phyloP scores from a whole-genome alignment of 2,888 invertebrate genomes.

The Sthenelais limicola region DNA sequence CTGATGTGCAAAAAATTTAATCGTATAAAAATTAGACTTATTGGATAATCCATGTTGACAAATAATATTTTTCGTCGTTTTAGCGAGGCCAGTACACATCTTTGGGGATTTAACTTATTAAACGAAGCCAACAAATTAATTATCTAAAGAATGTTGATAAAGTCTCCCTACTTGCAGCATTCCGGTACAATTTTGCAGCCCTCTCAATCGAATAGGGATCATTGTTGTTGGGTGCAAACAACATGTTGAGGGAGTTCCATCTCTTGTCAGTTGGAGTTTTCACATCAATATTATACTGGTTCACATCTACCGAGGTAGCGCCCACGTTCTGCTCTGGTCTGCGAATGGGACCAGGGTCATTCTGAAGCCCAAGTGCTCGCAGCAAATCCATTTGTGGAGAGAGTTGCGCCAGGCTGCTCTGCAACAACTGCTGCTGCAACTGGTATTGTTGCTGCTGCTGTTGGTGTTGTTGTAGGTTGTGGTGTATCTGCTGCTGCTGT shows the following conservation, averaged over 20 bases:
- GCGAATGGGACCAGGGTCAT: constrained; percentile 26
- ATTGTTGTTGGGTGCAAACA: constrained; percentile 37
- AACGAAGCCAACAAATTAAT: no score
- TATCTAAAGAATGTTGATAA: no score
- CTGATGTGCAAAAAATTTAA: no score
- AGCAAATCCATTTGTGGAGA: constrained; percentile 16
- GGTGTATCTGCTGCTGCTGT: constrained; percentile 52
- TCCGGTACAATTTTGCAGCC: constrained; percentile 79
- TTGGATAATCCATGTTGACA: no score
- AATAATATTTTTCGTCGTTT: no score
- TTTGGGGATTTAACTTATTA: no score
- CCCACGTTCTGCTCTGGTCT: not conserved
- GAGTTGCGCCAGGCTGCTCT: not conserved
- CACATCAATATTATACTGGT: not conserved
- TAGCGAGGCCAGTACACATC: no score
- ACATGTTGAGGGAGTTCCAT: not conserved
- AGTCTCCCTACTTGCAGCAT: constrained; percentile 80
- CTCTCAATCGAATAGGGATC: constrained; percentile 75
- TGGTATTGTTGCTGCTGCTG: constrained; percentile 46
- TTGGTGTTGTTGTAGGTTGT: constrained; percentile 59
- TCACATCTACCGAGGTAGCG: not conserved
- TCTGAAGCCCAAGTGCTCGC: constrained; percentile 26
- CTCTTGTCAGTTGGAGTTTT: not conserved
- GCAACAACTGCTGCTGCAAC: constrained; percentile 30
- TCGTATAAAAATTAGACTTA: no score